Percentiles rank a stretch among this genome's conserved stretches.
Conservation (phyloP, 2,888 invertebrate species). For the Cecidostiba fungosa region DNA sequence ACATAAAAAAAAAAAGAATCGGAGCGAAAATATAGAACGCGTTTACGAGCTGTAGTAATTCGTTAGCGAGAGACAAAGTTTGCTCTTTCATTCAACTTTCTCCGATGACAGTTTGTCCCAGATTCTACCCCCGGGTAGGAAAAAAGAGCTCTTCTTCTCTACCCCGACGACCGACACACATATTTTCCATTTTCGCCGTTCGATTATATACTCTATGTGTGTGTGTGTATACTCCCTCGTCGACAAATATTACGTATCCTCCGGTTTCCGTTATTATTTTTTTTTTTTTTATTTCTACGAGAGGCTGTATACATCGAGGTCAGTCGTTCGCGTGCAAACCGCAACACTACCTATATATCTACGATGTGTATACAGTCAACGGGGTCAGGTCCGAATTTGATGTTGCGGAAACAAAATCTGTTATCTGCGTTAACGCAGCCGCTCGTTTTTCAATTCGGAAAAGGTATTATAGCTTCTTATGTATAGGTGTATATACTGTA, state of each 20-base stretch:
- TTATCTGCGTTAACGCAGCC: neutral
- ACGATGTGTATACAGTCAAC: neutral
- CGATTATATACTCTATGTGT: neutral
- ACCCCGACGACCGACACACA: too few relatives aligned
- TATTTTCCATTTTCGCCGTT: conserved; percentile 38
- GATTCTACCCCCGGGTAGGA: neutral
- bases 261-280: neutral
- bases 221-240: too few relatives aligned
- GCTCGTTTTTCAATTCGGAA: neutral
- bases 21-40: neutral
- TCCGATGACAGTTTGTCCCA: neutral
- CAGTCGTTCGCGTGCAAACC: conserved; percentile 1
- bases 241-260: neutral
- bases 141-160: neutral
- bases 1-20: too few relatives aligned
- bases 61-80: neutral
- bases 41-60: neutral
- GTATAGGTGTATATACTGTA: neutral
- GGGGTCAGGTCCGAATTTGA: conserved; percentile 17
- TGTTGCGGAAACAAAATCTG: neutral
- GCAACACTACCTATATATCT: neutral
- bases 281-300: neutral
- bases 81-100: neutral
- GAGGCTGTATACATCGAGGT: conserved; percentile 3
- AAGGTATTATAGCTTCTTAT: neutral